phyloP scores from a whole-genome alignment of 2,113 vertebrate species.

The Solea senegalensis region DNA sequence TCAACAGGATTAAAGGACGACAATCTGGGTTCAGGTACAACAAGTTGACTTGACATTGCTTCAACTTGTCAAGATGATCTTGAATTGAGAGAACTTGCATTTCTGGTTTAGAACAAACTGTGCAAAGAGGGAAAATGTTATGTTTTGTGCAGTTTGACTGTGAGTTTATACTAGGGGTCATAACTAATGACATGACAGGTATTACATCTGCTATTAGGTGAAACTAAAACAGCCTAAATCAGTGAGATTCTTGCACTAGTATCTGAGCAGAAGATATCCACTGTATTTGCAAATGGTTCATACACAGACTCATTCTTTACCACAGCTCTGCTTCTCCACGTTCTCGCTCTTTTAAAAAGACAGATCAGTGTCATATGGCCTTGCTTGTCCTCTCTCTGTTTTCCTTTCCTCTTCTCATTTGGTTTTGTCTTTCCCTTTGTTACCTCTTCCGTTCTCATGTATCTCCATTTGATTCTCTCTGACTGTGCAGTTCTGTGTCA shows the following conservation, averaged over 20 bases:
- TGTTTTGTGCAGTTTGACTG: no score
- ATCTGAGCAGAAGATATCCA: conserved; percentile 5
- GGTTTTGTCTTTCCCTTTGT: conserved; percentile 47
- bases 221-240: conserved; percentile 19
- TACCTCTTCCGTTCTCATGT: conserved; percentile 45
- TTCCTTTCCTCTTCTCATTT: conserved; percentile 21
- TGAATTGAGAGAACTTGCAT: background rate
- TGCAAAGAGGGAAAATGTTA: background rate
- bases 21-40: background rate
- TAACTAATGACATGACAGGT: no score
- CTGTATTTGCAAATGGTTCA: conserved; percentile 3
- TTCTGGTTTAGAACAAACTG: background rate
- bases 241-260: conserved; percentile 7
- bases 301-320: background rate
- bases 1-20: background rate
- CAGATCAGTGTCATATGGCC: conserved; percentile 25
- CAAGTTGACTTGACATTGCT: background rate
- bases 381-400: conserved; percentile 14
- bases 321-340: conserved; percentile 5
- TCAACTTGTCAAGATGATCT: no score
- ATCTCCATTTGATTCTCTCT: conserved; percentile 51
- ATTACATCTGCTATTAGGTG: conserved; percentile 15
- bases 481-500: conserved; percentile 54
- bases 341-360: background rate
- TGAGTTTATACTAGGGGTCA: no score